phyloP scores from a whole-genome alignment of 1,140 invertebrate genomes.

The Potamilus streckersoni region DNA sequence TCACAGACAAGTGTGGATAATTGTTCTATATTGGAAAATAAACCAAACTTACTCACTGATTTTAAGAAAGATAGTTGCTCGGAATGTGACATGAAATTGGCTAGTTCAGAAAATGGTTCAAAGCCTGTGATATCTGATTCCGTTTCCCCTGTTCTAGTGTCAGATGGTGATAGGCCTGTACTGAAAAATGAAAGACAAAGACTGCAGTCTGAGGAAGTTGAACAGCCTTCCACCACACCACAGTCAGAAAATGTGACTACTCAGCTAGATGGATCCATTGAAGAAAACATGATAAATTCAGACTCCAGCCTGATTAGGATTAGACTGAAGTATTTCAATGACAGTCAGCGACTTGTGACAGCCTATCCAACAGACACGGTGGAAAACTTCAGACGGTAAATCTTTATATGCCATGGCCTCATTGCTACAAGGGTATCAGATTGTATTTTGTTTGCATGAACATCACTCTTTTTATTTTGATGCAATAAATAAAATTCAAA shows the following conservation, averaged over 20 bases:
- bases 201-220: not conserved
- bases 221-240: not conserved
- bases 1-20: too few species aligned
- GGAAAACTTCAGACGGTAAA: constrained; percentile 88
- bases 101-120: too few species aligned
- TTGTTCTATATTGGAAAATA: too few species aligned
- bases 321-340: constrained; percentile 87
- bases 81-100: too few species aligned
- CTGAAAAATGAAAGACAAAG: not conserved
- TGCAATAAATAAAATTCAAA: not conserved
- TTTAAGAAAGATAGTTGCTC: too few species aligned
- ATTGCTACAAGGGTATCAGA: not conserved
- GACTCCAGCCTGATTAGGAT: constrained; percentile 75
- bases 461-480: not conserved
- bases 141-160: too few species aligned
- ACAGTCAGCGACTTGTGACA: constrained; percentile 84
- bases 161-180: not conserved
- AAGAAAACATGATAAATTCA: not conserved
- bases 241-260: not conserved
- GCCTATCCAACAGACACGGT: constrained; percentile 81
- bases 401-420: not conserved
- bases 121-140: not conserved
- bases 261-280: not conserved
- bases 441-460: not conserved
- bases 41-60: too few species aligned